Evolutionary conservation across 2,888 invertebrate species (phyloP).

Genomic region (Drosophila rellima): DNA sequence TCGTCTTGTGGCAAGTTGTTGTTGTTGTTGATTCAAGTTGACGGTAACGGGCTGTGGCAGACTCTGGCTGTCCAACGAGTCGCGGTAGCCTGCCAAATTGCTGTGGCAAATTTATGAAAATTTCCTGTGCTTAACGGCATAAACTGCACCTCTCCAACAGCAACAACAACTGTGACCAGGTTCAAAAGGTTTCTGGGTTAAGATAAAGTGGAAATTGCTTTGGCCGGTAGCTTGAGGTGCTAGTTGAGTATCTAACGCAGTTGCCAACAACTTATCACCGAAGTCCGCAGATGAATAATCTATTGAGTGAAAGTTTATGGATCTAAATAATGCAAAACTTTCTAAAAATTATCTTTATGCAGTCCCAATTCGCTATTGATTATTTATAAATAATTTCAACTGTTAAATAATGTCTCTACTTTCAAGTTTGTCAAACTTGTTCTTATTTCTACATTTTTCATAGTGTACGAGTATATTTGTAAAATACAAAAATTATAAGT

Average conservation of each 20-base stretch:
- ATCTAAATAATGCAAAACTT: conserved; percentile 20
- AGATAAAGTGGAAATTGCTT: conserved; percentile 59
- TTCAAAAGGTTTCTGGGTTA: conserved; percentile 73
- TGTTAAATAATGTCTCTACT: not conserved
- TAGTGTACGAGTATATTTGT: no score
- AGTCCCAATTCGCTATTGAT: not conserved
- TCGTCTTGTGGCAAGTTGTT: conserved; percentile 28
- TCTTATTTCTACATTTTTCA: no score
- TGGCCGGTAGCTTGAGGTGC: conserved; percentile 55
- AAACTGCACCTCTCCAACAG: conserved; percentile 34
- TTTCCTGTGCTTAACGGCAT: conserved; percentile 48
- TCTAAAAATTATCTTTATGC: conserved; percentile 12
- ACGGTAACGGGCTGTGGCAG: conserved; percentile 25
- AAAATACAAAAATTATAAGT: no score
- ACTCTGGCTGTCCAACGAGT: conserved; percentile 32
- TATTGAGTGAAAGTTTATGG: conserved; percentile 41
- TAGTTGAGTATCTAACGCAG: conserved; percentile 38
- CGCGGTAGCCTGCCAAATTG: conserved; percentile 63
- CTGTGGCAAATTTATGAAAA: conserved; percentile 70
- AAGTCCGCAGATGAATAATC: conserved; percentile 20
- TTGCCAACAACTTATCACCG: conserved; percentile 22
- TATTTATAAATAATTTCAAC: no score
- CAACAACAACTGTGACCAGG: conserved; percentile 27
- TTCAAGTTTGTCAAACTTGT: not conserved
- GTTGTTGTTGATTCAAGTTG: conserved; percentile 33